phyloP scores from a whole-genome alignment of 2,797 vertebrate genomes.

The Pelochelys cantorii region DNA sequence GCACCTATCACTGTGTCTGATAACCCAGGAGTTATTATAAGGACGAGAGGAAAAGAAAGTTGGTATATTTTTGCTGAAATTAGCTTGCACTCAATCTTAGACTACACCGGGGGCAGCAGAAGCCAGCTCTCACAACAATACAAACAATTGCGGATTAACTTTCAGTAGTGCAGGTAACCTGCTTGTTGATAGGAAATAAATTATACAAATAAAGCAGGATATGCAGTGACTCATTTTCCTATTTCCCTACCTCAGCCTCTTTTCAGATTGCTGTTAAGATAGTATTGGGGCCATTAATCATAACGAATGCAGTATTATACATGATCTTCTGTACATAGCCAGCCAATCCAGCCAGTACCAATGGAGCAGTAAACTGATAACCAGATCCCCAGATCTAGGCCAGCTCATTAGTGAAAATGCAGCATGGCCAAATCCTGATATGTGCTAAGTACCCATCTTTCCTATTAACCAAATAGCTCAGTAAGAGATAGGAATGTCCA shows the following conservation, averaged over 20 bases:
- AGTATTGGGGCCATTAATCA: not conserved
- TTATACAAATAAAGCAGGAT: not conserved
- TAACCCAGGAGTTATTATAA: not conserved
- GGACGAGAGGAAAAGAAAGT: not conserved
- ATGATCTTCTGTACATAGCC: not conserved
- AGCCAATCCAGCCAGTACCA: not conserved
- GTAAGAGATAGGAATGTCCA: not conserved
- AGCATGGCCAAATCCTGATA: not conserved
- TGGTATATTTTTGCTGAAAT: not conserved
- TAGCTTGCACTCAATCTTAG: not conserved
- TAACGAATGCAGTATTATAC: not conserved
- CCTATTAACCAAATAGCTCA: not conserved
- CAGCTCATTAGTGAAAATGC: not conserved
- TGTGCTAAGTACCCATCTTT: not conserved
- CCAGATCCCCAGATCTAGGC: not conserved
- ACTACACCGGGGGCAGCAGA: not conserved
- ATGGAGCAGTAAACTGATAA: not conserved
- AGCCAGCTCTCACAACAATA: not conserved
- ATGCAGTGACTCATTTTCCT: not conserved
- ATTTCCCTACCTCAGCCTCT: not conserved
- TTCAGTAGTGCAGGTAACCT: not conserved
- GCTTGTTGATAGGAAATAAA: not conserved
- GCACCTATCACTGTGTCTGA: not conserved
- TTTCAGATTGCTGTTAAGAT: not conserved
- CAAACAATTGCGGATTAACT: slow-evolving; percentile 19